A percentile compares a stretch with the other conserved stretches of the same genome.
phyloP scores from a whole-genome alignment of 2,113 vertebrate species.

The Thomomys bottae region DNA sequence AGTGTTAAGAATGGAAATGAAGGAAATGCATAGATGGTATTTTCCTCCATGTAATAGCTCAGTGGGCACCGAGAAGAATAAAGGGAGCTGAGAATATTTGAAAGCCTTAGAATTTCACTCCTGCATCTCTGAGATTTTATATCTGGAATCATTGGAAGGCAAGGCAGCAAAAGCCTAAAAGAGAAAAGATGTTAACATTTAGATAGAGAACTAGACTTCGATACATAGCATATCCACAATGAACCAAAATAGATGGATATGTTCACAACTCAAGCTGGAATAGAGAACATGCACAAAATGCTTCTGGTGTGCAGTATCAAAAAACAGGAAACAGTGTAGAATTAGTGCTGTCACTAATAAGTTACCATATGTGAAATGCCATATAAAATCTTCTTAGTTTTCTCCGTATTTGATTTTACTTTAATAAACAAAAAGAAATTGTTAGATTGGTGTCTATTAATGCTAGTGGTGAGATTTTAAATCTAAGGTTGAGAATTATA shows the following conservation, averaged over 20 bases:
- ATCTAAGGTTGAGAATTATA: background rate
- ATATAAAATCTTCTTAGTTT: background rate
- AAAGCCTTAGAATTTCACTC: background rate
- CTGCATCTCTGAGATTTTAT: background rate
- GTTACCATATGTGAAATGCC: background rate
- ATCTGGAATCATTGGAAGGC: background rate
- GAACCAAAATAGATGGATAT: background rate
- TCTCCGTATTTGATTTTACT: background rate
- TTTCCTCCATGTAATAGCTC: fast-evolving
- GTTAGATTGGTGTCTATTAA: background rate
- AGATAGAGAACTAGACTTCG: background rate
- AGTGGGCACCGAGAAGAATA: background rate
- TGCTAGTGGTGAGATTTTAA: background rate
- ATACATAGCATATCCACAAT: background rate
- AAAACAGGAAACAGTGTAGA: background rate
- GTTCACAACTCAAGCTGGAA: background rate
- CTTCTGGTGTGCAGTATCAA: background rate
- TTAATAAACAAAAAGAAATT: background rate
- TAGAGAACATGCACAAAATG: background rate
- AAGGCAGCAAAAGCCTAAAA: background rate
- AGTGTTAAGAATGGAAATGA: background rate
- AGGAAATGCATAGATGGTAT: background rate
- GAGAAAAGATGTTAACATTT: background rate
- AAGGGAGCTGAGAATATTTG: background rate
- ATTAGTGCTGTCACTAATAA: background rate